Conservation (phyloP, 2,888 invertebrate species). For the Lypha dubia region DNA sequence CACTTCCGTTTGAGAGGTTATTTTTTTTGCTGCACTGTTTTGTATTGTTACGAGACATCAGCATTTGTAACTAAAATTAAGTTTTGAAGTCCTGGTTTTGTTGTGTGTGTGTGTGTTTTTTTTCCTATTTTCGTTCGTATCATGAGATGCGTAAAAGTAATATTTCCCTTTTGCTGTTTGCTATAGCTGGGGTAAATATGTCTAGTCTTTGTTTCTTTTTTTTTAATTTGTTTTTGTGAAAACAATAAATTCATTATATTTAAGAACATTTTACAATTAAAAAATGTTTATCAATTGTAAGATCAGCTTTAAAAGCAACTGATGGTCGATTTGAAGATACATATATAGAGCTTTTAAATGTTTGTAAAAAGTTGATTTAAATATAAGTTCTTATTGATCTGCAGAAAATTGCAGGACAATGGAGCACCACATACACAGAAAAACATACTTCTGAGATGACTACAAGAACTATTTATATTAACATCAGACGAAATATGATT, state of each 20-base stretch:
- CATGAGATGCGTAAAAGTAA: slow-evolving; percentile 60
- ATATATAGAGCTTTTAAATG: background rate
- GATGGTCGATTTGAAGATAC: background rate
- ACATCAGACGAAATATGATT: no score
- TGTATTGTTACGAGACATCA: slow-evolving; percentile 60
- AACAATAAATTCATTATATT: slow-evolving; percentile 35
- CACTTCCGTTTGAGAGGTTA: slow-evolving; percentile 62
- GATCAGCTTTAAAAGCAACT: background rate
- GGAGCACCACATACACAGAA: no score
- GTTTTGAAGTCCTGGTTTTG: slow-evolving; percentile 47
- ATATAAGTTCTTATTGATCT: background rate
- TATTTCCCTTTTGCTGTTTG: slow-evolving; percentile 32
- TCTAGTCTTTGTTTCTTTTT: slow-evolving; percentile 47
- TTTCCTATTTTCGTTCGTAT: background rate
- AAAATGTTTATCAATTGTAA: no score
- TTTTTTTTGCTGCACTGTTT: slow-evolving; percentile 4
- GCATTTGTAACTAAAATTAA: slow-evolving; percentile 69
- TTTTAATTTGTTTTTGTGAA: background rate
- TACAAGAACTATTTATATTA: no score
- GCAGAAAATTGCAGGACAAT: no score
- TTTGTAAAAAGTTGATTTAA: background rate
- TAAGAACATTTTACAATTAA: background rate
- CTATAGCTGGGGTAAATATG: slow-evolving; percentile 25
- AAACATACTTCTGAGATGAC: no score
- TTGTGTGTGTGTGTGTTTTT: no score